Percentiles rank a stretch among this genome's conserved stretches.
phyloP scores from a whole-genome alignment of 2,888 invertebrate species.

The Xylota segnis region DNA sequence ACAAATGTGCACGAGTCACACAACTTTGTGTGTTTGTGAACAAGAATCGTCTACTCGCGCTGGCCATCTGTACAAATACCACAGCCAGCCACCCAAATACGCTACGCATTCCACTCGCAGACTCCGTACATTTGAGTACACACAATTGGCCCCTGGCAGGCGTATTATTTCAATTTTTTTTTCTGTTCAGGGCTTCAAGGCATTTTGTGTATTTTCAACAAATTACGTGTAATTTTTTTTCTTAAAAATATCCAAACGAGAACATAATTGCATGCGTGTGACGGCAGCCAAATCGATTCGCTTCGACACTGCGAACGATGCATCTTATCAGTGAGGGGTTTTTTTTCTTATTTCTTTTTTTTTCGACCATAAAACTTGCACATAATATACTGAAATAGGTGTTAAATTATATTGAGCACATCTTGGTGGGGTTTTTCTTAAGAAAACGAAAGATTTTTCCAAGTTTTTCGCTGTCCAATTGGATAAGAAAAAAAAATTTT shows the following conservation, averaged over 20 bases:
- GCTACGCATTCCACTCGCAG: slow-evolving; percentile 36
- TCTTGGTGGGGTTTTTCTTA: slow-evolving; percentile 8
- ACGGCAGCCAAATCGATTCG: slow-evolving; percentile 62
- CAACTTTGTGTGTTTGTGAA: slow-evolving; percentile 35
- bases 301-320: slow-evolving; percentile 63
- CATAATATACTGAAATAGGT: slow-evolving; percentile 15
- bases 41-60: slow-evolving; percentile 27
- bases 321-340: slow-evolving; percentile 56
- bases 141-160: slow-evolving; percentile 16
- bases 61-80: slow-evolving; percentile 66
- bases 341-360: slow-evolving; percentile 9
- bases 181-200: slow-evolving; percentile 39
- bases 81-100: slow-evolving; percentile 44
- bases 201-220: slow-evolving; percentile 33
- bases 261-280: slow-evolving; percentile 72
- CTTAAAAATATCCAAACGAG: slow-evolving; percentile 50
- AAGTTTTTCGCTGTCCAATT: slow-evolving; percentile 29
- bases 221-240: slow-evolving; percentile 45
- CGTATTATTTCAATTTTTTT: slow-evolving; percentile 18
- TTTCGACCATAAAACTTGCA: not conserved
- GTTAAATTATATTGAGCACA: slow-evolving; percentile 4
- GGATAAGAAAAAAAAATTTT: slow-evolving; percentile 15
- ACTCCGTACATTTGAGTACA: slow-evolving; percentile 41
- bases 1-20: slow-evolving; percentile 28
- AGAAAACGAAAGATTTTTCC: slow-evolving; percentile 1